Percentiles rank a stretch among this genome's conserved stretches.
phyloP scores from a whole-genome alignment of 2,797 vertebrate genomes.

The Poecilia velifera region DNA sequence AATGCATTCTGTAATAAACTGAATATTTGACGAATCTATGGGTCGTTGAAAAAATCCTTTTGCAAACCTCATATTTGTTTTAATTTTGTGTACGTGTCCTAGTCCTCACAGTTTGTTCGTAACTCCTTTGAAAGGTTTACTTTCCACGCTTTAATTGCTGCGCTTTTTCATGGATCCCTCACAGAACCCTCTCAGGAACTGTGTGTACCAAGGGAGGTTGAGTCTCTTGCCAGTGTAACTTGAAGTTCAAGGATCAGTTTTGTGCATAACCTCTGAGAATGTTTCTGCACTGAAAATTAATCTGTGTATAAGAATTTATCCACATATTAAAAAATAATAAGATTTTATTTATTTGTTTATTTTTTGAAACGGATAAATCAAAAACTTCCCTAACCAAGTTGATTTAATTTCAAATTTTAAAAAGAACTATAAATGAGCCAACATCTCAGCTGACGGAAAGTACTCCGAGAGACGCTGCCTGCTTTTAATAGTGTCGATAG shows the following conservation, averaged over 20 bases:
- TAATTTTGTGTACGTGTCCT: background rate
- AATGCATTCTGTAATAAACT: background rate
- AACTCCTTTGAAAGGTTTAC: constrained; percentile 12
- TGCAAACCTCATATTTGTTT: constrained; percentile 8
- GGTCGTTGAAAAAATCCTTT: background rate
- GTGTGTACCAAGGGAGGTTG: constrained; percentile 34
- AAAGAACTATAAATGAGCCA: background rate
- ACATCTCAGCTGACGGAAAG: background rate
- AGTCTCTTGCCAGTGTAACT: constrained; percentile 31
- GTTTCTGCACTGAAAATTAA: background rate
- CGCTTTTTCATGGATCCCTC: constrained; percentile 18
- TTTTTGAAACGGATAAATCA: background rate
- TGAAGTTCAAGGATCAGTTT: constrained; percentile 15
- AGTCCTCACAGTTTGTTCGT: constrained; percentile 4
- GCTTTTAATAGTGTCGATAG: constrained; percentile 51
- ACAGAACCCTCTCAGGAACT: constrained; percentile 28
- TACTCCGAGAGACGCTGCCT: constrained; percentile 9
- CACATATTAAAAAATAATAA: background rate
- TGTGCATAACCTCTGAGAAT: background rate
- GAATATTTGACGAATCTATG: background rate
- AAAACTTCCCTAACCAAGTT: background rate
- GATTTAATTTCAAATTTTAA: background rate
- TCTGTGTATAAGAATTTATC: background rate
- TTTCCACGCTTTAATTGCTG: constrained; percentile 32
- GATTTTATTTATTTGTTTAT: background rate